Evolutionary conservation across 2,113 vertebrate species (phyloP).

Genomic region (Pelecanoides urinatrix): DNA sequence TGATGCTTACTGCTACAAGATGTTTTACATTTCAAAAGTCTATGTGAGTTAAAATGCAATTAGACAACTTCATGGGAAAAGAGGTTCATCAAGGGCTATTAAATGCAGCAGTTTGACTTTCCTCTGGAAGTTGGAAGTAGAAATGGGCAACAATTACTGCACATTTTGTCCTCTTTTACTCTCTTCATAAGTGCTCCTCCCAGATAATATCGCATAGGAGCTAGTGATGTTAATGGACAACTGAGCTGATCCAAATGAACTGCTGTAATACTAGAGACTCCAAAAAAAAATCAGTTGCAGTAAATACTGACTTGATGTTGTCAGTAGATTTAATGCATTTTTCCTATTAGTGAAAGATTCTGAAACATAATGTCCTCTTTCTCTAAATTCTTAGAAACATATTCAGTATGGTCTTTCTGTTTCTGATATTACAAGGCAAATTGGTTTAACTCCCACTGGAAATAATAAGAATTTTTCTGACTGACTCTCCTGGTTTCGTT

Average conservation of each 20-base stretch:
- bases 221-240: background rate
- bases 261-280: background rate
- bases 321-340: background rate
- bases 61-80: background rate
- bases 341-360: background rate
- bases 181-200: background rate
- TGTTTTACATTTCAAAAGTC: constrained; percentile 22
- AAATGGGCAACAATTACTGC: background rate
- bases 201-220: background rate
- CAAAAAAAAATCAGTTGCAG: background rate
- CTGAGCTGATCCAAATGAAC: background rate
- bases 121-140: background rate
- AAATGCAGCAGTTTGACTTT: background rate
- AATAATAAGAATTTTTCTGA: background rate
- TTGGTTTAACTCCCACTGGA: background rate
- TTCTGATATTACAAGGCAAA: background rate
- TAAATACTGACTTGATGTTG: background rate
- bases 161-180: background rate
- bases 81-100: background rate
- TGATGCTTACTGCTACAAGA: background rate
- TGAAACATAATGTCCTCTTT: background rate
- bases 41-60: background rate
- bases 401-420: background rate
- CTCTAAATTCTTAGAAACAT: background rate
- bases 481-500: background rate